These are phyloP conservation scores for Clavelina lepadiformis DNA, from an alignment of 23 tunicate species.

Conservation along the genomic window DNA sequence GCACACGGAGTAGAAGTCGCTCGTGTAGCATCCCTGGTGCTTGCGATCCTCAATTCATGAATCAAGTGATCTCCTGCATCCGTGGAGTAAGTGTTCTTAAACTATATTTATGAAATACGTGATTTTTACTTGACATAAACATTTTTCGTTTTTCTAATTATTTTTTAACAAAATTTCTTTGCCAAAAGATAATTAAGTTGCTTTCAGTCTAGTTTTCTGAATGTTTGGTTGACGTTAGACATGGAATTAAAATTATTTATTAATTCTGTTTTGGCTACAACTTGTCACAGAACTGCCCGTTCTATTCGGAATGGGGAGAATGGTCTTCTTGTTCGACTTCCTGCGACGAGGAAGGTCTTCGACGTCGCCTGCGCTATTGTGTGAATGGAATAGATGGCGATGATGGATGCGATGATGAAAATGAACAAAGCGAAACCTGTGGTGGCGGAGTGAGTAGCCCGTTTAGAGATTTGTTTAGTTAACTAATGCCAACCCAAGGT, in stretches of 20 bases:
- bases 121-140: neutral
- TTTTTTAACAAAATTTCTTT: neutral
- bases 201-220: neutral
- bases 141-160: neutral
- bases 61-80: conserved; percentile 4
- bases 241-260: neutral
- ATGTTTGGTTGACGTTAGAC: neutral
- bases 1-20: conserved; percentile 32
- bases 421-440: no score
- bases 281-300: conserved; percentile 34
- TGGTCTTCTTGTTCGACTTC: conserved; percentile 51
- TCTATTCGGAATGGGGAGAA: conserved; percentile 39
- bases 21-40: conserved; percentile 11
- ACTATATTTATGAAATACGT: neutral
- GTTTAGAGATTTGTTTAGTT: no score
- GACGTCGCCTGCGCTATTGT: conserved; percentile 32
- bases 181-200: neutral
- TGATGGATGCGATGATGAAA: conserved; percentile 30
- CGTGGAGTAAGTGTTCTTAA: conserved; percentile 1
- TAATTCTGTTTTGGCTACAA: neutral
- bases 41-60: neutral
- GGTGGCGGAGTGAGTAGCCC: no score
- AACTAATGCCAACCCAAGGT: no score
- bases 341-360: conserved; percentile 49
- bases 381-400: conserved; percentile 50